These are phyloP conservation scores for Lycorma delicatula DNA, from an alignment of 1,140 invertebrate species.

Conservation along the genomic window DNA sequence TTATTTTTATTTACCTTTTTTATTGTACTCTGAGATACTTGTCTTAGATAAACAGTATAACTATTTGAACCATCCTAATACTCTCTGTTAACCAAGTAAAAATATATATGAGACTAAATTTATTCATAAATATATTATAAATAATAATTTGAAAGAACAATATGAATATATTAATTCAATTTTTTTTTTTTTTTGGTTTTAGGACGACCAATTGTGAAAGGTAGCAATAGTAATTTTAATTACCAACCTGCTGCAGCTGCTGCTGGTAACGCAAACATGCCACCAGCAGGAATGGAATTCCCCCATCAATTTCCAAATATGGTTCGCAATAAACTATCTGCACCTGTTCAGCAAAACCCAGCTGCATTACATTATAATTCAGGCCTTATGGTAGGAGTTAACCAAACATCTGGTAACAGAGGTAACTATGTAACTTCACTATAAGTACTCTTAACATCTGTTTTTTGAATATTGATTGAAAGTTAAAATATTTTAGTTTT, in stretches of 20 bases:
- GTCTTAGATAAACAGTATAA: no score
- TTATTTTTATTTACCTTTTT: no score
- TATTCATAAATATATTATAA: no score
- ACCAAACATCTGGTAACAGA: not conserved
- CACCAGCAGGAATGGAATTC: not conserved
- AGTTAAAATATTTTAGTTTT: no score
- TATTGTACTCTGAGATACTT: no score
- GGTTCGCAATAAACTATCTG: not conserved
- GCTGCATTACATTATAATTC: not conserved
- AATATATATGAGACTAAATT: no score
- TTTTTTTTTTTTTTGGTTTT: not conserved
- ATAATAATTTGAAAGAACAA: no score
- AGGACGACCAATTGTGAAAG: slow-evolving; percentile 3
- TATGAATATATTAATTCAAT: not conserved
- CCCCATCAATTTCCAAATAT: not conserved
- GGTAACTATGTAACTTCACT: not conserved
- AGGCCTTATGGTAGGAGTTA: not conserved
- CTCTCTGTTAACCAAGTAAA: no score
- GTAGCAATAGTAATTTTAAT: not conserved
- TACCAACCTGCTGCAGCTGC: not conserved
- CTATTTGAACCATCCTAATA: no score
- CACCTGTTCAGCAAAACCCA: not conserved
- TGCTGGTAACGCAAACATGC: not conserved
- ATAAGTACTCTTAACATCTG: no score
- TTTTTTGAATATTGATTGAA: no score